Evolutionary conservation across 2,888 invertebrate species (phyloP).

Genomic region (Toxonevra muliebris): DNA sequence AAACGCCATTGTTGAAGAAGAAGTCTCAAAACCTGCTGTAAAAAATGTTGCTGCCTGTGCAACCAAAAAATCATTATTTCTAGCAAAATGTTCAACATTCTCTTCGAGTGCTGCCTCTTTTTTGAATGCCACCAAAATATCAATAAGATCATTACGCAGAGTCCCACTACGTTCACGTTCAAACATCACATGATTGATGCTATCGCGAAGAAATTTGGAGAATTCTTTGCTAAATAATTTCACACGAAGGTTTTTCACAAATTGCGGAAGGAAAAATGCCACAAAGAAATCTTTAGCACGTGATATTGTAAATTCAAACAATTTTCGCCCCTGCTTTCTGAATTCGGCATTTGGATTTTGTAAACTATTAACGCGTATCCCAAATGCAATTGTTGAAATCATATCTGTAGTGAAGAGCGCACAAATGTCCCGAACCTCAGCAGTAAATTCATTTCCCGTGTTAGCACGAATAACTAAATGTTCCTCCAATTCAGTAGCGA

Average conservation of each 20-base stretch:
- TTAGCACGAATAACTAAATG: constrained; percentile 38
- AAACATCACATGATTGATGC: constrained; percentile 63
- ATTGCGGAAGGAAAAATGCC: constrained; percentile 58
- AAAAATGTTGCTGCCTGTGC: constrained; percentile 62
- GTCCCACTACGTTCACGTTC: constrained; percentile 61
- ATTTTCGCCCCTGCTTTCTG: constrained; percentile 47
- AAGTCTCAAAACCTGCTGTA: constrained; percentile 62
- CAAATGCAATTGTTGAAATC: constrained; percentile 60
- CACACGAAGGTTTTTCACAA: constrained; percentile 48
- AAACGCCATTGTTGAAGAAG: constrained; percentile 65
- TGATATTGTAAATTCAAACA: constrained; percentile 45
- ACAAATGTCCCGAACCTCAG: constrained; percentile 56
- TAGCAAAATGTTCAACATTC: constrained; percentile 25
- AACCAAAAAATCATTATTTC: constrained; percentile 52
- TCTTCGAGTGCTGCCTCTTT: constrained; percentile 45
- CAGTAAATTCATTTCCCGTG: constrained; percentile 35
- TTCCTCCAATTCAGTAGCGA: constrained; percentile 51
- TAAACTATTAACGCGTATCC: constrained; percentile 57
- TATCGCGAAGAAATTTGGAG: constrained; percentile 58
- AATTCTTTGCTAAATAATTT: constrained; percentile 55
- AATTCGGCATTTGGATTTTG: constrained; percentile 58
- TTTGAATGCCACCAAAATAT: constrained; percentile 65
- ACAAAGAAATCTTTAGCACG: constrained; percentile 54
- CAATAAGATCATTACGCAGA: constrained; percentile 66
- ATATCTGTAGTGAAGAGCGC: constrained; percentile 59